Evolutionary conservation across 2,888 invertebrate species (phyloP).

Genomic region (Megamerina dolium): DNA sequence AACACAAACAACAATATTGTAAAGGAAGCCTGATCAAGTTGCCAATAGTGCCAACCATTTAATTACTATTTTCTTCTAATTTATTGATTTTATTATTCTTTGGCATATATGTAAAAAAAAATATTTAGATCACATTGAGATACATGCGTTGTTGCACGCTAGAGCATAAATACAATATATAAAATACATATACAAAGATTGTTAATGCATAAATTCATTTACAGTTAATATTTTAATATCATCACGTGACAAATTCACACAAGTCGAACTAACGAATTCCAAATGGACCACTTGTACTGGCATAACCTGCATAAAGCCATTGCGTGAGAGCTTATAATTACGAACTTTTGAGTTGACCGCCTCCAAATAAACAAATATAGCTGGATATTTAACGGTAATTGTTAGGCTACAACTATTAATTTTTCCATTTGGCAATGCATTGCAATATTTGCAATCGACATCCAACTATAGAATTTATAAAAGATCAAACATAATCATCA

Average conservation of each 20-base stretch:
- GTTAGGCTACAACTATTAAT: constrained; percentile 34
- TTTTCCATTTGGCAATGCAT: constrained; percentile 1
- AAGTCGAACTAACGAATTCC: constrained; percentile 30
- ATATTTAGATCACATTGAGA: too few species aligned
- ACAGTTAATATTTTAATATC: constrained; percentile 42
- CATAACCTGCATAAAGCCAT: constrained; percentile 44
- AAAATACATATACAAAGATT: neutral
- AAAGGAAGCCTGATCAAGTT: too few species aligned
- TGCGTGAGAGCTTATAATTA: constrained; percentile 40
- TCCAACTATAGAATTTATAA: constrained; percentile 28
- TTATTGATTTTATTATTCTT: too few species aligned
- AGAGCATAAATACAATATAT: neutral
- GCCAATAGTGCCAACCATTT: too few species aligned
- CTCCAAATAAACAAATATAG: constrained; percentile 45
- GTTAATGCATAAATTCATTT: constrained; percentile 38
- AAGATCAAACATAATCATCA: neutral
- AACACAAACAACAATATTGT: too few species aligned
- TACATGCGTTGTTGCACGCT: too few species aligned
- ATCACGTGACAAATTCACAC: constrained; percentile 28
- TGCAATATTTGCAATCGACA: constrained; percentile 32
- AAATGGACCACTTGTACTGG: constrained; percentile 40
- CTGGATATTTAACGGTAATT: constrained; percentile 38
- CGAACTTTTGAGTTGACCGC: constrained; percentile 22
- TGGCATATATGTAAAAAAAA: too few species aligned
- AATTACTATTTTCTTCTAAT: too few species aligned